Conservation (phyloP, 2,888 invertebrate species). For the Ashinkailepas kermadecensis region DNA sequence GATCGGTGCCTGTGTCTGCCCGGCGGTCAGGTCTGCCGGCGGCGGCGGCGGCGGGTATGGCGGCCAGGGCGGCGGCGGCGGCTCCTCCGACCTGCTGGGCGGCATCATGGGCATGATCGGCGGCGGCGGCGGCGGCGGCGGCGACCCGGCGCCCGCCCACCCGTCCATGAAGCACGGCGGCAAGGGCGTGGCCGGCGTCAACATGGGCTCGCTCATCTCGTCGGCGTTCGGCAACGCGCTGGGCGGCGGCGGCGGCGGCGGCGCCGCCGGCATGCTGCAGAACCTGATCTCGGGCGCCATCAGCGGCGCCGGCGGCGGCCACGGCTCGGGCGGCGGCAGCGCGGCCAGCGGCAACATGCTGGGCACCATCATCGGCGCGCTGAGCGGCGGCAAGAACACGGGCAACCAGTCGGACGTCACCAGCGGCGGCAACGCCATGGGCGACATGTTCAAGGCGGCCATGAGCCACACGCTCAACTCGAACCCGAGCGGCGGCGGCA, state of each 20-base stretch:
- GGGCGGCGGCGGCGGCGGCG: slow-evolving; percentile 19
- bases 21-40: too few species aligned
- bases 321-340: not conserved
- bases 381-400: not conserved
- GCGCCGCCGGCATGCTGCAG: not conserved
- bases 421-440: not conserved
- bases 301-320: slow-evolving; percentile 1
- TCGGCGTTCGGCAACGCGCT: slow-evolving; percentile 14
- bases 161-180: slow-evolving; percentile 17
- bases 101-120: slow-evolving; percentile 18
- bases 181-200: not conserved
- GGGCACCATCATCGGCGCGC: slow-evolving; percentile 21
- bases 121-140: not conserved
- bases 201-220: not conserved
- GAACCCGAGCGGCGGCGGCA: not conserved
- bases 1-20: too few species aligned
- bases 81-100: not conserved
- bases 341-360: slow-evolving; percentile 7
- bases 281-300: not conserved
- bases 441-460: slow-evolving; percentile 18
- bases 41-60: not conserved
- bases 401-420: slow-evolving; percentile 1
- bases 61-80: not conserved
- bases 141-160: not conserved
- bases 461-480: slow-evolving; percentile 5